Percentiles rank a stretch among this genome's conserved stretches.
phyloP scores from a whole-genome alignment of 2,797 vertebrate genomes.

The Liparis tanakae region DNA sequence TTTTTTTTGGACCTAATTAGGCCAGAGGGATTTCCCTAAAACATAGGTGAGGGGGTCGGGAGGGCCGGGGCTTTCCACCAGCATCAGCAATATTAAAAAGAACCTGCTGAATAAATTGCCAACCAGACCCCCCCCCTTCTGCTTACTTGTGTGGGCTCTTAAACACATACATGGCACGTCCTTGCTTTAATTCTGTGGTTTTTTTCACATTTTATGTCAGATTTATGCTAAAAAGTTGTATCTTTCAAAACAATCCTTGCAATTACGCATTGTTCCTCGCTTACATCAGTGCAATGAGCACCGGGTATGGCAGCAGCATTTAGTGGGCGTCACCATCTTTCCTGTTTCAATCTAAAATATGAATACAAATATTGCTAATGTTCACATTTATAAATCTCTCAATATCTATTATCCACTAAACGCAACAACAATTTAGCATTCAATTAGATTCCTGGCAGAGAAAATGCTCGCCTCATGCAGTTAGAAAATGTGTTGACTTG shows the following conservation, averaged over 20 bases:
- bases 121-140: conserved; percentile 7
- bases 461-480: conserved; percentile 44
- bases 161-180: conserved; percentile 20
- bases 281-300: conserved; percentile 20
- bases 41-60: conserved; percentile 21
- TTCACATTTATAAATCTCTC: conserved; percentile 46
- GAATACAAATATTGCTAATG: conserved; percentile 38
- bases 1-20: conserved; percentile 84
- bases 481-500: conserved; percentile 57
- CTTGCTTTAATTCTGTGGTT: neutral
- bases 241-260: conserved; percentile 32
- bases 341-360: conserved; percentile 13
- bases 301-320: conserved; percentile 7
- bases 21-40: conserved; percentile 82
- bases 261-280: conserved; percentile 18
- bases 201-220: conserved; percentile 10
- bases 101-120: conserved; percentile 13
- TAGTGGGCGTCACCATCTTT: conserved; percentile 35
- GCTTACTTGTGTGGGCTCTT: neutral
- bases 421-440: conserved; percentile 45
- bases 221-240: conserved; percentile 32
- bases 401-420: conserved; percentile 50
- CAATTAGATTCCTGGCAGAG: conserved; percentile 65
- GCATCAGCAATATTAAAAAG: conserved; percentile 17
- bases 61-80: conserved; percentile 25